phyloP scores from a whole-genome alignment of 2,113 vertebrate species.

The Felis catus region F.catus_Fca126_mat1.0 CM031420.1:97382001-97382500 shows the following conservation, averaged over 20 bases:
- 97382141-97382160: background rate
- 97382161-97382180: background rate
- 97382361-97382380: background rate
- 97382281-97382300: background rate
- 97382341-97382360: background rate
- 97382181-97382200: background rate
- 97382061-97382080: conserved; percentile 10
- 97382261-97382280: background rate
- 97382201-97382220: background rate
- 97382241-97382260: background rate
- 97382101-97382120: background rate
- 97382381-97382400: background rate
- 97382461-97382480: background rate
- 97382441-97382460: background rate
- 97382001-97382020: background rate
- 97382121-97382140: background rate
- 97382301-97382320: background rate
- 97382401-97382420: background rate
- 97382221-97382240: background rate
- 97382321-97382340: background rate
- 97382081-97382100: background rate
- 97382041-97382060: background rate
- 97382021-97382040: background rate
- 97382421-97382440: conserved; percentile 22
- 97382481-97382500: conserved; percentile 10